Conservation (phyloP, 2,888 invertebrate species). For the Neoaliturus tenellus region DNA sequence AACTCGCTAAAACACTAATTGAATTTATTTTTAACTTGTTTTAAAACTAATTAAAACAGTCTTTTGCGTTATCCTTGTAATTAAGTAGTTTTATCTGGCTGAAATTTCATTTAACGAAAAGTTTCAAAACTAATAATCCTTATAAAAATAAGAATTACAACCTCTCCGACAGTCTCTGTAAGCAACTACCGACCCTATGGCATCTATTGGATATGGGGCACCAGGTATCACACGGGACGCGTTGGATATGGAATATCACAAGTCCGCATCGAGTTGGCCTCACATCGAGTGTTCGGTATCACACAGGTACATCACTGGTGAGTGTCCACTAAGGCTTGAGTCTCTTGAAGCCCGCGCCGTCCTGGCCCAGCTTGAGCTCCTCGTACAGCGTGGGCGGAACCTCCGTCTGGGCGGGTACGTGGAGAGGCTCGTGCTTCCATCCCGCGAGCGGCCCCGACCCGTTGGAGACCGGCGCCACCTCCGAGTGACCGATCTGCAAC, state of each 20-base stretch:
- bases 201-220: conserved; percentile 29
- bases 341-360: conserved; percentile 88
- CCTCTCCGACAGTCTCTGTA: too few relatives aligned
- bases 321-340: conserved; percentile 79
- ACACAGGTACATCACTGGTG: neutral
- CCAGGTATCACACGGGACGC: conserved; percentile 32
- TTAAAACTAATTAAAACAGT: too few relatives aligned
- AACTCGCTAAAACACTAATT: too few relatives aligned
- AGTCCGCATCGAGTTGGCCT: neutral
- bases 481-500: conserved; percentile 56
- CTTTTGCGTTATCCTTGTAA: too few relatives aligned
- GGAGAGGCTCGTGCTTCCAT: conserved; percentile 82
- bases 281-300: conserved; percentile 15
- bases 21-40: too few relatives aligned
- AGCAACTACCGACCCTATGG: conserved; percentile 13
- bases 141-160: too few relatives aligned
- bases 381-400: conserved; percentile 88
- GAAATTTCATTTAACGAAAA: too few relatives aligned
- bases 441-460: conserved; percentile 69
- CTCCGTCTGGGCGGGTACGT: conserved; percentile 77
- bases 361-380: conserved; percentile 87
- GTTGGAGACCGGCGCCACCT: conserved; percentile 16
- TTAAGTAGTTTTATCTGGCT: too few relatives aligned
- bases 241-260: neutral
- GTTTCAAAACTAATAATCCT: too few relatives aligned